Evolutionary conservation across 2,797 vertebrate genomes (phyloP).

Genomic region (Helicolenus hilgendorfi): DNA sequence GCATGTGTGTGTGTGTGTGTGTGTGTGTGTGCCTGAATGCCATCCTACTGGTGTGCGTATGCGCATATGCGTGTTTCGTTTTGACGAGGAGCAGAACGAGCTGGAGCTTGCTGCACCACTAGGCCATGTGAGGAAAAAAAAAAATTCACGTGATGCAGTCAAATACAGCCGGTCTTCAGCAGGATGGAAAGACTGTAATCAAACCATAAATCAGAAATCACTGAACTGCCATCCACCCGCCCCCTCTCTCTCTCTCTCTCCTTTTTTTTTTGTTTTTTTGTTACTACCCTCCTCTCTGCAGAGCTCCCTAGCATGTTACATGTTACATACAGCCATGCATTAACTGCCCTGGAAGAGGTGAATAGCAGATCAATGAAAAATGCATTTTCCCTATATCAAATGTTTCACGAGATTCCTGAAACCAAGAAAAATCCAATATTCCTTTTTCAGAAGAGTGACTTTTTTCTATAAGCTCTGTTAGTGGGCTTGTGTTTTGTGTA

Average conservation of each 20-base stretch:
- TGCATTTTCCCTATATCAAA: conserved; percentile 34
- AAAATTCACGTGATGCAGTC: conserved; percentile 78
- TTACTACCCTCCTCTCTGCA: conserved; percentile 43
- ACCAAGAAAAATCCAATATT: conserved; percentile 22
- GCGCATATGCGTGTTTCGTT: conserved; percentile 35
- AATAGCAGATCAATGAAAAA: conserved; percentile 59
- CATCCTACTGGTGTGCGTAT: background rate
- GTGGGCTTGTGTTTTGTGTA: background rate
- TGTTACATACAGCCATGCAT: conserved; percentile 39
- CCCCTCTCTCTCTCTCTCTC: background rate
- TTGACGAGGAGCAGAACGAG: conserved; percentile 63
- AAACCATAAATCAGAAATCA: conserved; percentile 89
- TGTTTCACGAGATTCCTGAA: conserved; percentile 17
- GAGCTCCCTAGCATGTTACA: conserved; percentile 30
- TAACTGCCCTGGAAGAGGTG: background rate
- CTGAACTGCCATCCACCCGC: conserved; percentile 73
- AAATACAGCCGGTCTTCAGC: conserved; percentile 74
- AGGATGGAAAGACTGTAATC: conserved; percentile 87
- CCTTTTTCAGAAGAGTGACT: conserved; percentile 1
- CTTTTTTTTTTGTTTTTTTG: conserved; percentile 12
- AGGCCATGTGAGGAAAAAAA: conserved; percentile 74
- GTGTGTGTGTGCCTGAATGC: conserved; percentile 9
- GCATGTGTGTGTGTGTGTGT: conserved; percentile 20
- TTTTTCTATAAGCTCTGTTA: background rate
- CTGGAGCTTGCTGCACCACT: conserved; percentile 63